Evolutionary conservation across 2,888 invertebrate genomes (phyloP).

Genomic region (Gymnoscelis rufifasciata): DNA sequence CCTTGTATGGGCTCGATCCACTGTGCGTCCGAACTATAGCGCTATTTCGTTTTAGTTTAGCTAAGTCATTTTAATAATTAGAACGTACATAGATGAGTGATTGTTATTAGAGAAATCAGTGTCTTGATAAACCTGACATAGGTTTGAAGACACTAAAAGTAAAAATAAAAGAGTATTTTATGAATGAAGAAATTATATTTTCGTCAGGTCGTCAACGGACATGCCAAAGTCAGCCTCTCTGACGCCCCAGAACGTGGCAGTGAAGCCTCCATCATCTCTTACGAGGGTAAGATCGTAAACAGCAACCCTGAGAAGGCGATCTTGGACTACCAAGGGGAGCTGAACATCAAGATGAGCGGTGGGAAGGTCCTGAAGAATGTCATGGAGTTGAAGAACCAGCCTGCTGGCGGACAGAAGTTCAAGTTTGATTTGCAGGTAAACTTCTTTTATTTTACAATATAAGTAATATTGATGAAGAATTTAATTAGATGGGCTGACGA

Average conservation of each 20-base stretch:
- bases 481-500: no score
- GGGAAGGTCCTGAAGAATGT: constrained; percentile 54
- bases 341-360: constrained; percentile 55
- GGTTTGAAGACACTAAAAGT: no score
- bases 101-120: no score
- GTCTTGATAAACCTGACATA: no score
- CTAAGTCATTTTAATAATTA: no score
- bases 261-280: constrained; percentile 50
- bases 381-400: constrained; percentile 48
- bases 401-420: constrained; percentile 48
- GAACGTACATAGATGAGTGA: no score
- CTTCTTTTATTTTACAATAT: no score
- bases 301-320: constrained; percentile 47
- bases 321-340: constrained; percentile 55
- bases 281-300: constrained; percentile 54
- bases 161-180: no score
- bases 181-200: not conserved
- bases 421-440: constrained; percentile 59
- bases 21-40: no score
- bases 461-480: no score
- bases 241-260: constrained; percentile 61
- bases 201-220: constrained; percentile 50
- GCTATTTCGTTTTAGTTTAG: no score
- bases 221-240: constrained; percentile 45
- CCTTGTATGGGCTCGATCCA: no score